Base-by-base conservation (phyloP, 2,113 vertebrate species). In the Amphiprion percula region DNA sequence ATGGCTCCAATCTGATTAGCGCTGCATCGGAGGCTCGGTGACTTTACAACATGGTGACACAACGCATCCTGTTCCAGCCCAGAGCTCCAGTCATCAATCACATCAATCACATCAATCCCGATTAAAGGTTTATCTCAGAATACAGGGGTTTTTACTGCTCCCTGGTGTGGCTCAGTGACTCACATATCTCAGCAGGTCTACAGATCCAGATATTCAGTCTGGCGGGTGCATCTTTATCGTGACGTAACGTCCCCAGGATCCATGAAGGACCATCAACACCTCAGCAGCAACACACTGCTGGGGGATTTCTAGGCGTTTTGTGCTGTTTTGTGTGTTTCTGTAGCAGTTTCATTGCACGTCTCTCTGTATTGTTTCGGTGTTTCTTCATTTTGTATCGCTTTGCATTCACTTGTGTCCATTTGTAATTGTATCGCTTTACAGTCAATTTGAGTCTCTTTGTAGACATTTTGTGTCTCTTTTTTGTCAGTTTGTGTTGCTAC, bases 1-100 rank as follows among this genome's bases (percentile, higher is more conserved):
- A 8, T 79, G 0, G 2, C 33, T 66, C 49, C 55, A 33, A 67
- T 73, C 30, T 49, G 72, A 82, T 88, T 72, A 79, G 30, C 62
- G 23, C 60, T 17, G 63, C 74, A 74, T 63, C 30, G 50, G 16
- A 81, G 65, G 68, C 85, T 66, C 44, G 59, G 30, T 47, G 52
- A 10, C 67, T 63, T 24, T 68, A 68, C 71, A 6, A 44, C 10
- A 41, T 19, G 37, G 21, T 5, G 10, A 74, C 78, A 49, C 23
- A 41, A 47, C 16, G 2, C 37, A 14, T 66, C 80, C 84, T 67
- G 61, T 52, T 63, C 30, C n/a, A 39, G n/a, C 19, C 1, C 60
- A 60, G 21, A 1, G 49, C 30, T 63, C 47, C 5, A 30, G 60
- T 67, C 53, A 44, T 44, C 55, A 2, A 33, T 24, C 37, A 58